These are phyloP conservation scores for Mnemiopsis leidyi DNA, from an alignment of 37 sponge, comb jelly and placozoan species.

Conservation along the genomic window DNA sequence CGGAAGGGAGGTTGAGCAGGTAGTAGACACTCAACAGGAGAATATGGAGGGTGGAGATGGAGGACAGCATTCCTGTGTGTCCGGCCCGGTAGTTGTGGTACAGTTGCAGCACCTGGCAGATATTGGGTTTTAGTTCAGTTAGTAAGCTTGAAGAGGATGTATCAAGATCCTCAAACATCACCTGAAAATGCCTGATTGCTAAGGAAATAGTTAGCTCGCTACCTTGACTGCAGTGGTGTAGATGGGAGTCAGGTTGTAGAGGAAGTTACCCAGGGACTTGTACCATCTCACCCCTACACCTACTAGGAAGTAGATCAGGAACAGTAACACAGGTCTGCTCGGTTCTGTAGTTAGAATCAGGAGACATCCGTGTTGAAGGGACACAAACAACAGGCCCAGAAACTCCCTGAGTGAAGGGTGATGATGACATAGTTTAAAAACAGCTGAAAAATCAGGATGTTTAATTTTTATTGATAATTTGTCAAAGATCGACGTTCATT, in stretches of 20 bases:
- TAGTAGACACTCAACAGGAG: not conserved
- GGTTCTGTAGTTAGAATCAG: not conserved
- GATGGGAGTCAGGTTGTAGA: slow-evolving; percentile 23
- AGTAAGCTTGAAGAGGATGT: too few relatives aligned
- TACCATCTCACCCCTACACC: not conserved
- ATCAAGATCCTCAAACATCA: too few relatives aligned
- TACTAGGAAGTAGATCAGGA: not conserved
- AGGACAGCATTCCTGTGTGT: not conserved
- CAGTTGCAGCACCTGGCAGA: not conserved
- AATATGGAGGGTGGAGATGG: slow-evolving; percentile 30
- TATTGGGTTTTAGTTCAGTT: not conserved
- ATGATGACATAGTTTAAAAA: too few relatives aligned
- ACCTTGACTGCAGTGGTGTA: slow-evolving; percentile 38
- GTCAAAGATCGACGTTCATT: too few relatives aligned
- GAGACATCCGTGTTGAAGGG: not conserved
- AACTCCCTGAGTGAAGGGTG: not conserved
- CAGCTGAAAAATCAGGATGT: too few relatives aligned
- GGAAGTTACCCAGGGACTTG: not conserved
- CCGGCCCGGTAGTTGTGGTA: not conserved
- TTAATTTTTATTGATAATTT: too few relatives aligned
- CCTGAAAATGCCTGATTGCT: too few relatives aligned
- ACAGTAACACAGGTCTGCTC: not conserved
- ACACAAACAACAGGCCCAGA: not conserved
- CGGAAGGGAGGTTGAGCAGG: not conserved
- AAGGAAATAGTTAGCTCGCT: too few relatives aligned